Evolutionary conservation across 2,113 vertebrate genomes (phyloP).

Genomic region (Camelus bactrianus): DNA sequence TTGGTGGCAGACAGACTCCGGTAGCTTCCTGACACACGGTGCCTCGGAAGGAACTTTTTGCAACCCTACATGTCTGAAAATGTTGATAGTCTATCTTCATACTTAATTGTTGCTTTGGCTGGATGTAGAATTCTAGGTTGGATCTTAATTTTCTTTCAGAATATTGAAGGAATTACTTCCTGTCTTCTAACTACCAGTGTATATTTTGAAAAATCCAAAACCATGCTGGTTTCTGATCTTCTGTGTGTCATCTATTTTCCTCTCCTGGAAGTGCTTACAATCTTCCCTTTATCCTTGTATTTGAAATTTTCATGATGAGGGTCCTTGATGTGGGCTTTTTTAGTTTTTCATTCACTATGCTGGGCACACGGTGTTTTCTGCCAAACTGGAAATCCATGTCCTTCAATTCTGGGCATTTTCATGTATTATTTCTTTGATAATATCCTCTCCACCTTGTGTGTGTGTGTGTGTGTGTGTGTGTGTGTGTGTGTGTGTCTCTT

Average conservation of each 20-base stretch:
- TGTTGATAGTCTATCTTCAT: not conserved
- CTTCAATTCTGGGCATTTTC: not conserved
- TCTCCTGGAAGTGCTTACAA: not conserved
- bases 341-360: not conserved
- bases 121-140: not conserved
- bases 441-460: not conserved
- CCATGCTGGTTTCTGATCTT: not conserved
- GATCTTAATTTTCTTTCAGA: conserved; percentile 20
- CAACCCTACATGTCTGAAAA: not conserved
- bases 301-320: not conserved
- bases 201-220: not conserved
- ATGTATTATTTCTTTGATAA: not conserved
- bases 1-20: not conserved
- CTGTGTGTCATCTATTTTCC: not conserved
- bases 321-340: not conserved
- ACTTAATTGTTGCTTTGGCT: not conserved
- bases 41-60: not conserved
- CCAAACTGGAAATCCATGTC: not conserved
- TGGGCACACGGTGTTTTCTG: not conserved
- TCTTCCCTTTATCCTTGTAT: not conserved
- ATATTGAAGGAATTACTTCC: not conserved
- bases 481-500: not conserved
- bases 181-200: not conserved
- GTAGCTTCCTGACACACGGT: not conserved
- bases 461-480: no score